Evolutionary conservation across 2,888 invertebrate genomes (phyloP).

Genomic region (Pachymerium ferrugineum): DNA sequence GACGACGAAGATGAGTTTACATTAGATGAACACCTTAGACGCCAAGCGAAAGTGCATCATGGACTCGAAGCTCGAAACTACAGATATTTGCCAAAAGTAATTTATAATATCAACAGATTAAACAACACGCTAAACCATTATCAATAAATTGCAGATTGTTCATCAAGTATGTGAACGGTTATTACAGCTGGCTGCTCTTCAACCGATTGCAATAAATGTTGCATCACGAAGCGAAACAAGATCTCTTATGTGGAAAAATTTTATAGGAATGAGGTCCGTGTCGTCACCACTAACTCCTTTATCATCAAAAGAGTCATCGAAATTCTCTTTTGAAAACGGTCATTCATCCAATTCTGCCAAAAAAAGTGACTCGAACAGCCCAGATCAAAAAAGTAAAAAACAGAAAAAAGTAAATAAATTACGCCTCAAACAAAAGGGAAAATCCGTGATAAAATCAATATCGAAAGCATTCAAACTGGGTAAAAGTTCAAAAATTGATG

Average conservation of each 20-base stretch:
- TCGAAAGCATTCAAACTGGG: neutral
- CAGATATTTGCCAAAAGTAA: slow-evolving; percentile 71
- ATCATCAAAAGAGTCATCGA: neutral
- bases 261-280: neutral
- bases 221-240: too few relatives aligned
- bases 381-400: too few relatives aligned
- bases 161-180: slow-evolving; percentile 71
- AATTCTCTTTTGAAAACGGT: neutral
- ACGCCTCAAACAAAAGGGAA: neutral
- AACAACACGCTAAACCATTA: neutral
- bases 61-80: slow-evolving; percentile 71
- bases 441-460: neutral
- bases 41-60: slow-evolving; percentile 67
- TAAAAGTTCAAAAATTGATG: neutral
- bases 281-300: neutral
- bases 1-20: slow-evolving; percentile 53
- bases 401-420: neutral
- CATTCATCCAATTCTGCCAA: too few relatives aligned
- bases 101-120: neutral
- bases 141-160: slow-evolving; percentile 57
- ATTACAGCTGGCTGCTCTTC: slow-evolving; percentile 59
- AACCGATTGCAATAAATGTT: neutral
- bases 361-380: too few relatives aligned
- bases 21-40: slow-evolving; percentile 61
- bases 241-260: neutral